phyloP scores from a whole-genome alignment of 2,888 invertebrate species.

The Trachelus troglodyta region DNA sequence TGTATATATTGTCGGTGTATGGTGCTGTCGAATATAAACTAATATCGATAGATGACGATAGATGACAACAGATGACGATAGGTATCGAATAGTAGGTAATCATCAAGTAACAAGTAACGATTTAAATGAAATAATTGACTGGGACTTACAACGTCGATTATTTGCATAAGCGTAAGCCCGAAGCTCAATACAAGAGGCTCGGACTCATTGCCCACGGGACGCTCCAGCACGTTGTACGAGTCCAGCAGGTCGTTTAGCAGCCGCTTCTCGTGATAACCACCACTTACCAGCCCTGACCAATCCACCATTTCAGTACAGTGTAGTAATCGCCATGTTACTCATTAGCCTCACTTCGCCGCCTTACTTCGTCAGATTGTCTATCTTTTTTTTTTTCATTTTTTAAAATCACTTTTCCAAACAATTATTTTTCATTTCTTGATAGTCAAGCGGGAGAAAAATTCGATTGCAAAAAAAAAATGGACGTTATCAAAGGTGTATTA shows the following conservation, averaged over 20 bases:
- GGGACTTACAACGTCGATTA: slow-evolving; percentile 93
- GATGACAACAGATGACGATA: background rate
- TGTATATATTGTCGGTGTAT: too few species aligned
- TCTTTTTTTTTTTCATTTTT: too few species aligned
- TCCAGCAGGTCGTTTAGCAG: slow-evolving; percentile 91
- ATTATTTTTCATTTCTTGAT: too few species aligned
- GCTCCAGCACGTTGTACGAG: slow-evolving; percentile 93
- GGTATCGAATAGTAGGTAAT: background rate
- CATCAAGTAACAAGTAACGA: background rate
- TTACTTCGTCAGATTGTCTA: too few species aligned
- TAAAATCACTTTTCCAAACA: too few species aligned
- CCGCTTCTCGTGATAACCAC: slow-evolving; percentile 93
- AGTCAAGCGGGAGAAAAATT: too few species aligned
- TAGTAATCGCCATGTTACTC: background rate
- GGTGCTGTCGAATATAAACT: too few species aligned
- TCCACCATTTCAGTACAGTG: slow-evolving; percentile 53
- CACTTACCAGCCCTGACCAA: slow-evolving; percentile 73
- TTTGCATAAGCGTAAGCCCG: slow-evolving; percentile 97
- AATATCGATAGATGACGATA: slow-evolving; percentile 1
- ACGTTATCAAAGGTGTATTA: too few species aligned
- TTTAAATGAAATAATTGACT: slow-evolving; percentile 1
- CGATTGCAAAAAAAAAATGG: too few species aligned
- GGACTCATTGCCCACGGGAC: slow-evolving; percentile 95
- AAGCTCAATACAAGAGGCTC: slow-evolving; percentile 95
- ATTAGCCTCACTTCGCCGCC: too few species aligned